Base-by-base conservation (phyloP, 2,113 vertebrate genomes). In the Sebastes fasciatus region DNA sequence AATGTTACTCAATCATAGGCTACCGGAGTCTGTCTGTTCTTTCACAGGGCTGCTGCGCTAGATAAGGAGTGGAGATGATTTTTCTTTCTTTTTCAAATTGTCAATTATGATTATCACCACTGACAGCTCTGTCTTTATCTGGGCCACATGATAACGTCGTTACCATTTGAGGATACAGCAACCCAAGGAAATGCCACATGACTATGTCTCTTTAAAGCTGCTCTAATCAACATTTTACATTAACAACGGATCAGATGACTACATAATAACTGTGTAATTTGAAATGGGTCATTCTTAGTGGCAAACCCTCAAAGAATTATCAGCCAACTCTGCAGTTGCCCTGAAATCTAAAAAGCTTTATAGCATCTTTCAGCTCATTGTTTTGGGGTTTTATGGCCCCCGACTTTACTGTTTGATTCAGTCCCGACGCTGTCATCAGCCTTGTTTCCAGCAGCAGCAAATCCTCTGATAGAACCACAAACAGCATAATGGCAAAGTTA, bases 1-100 rank as follows among this genome's bases (percentile, higher is more conserved):
- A 88, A 91, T 86, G 70, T 85, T 84, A 58, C 74, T 89, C 77
- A 81, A 26, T 88, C 88, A 88, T 63, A 52, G n/a, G 49, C 63
- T 67, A 9, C 75, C 48, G 52, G 19, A 82, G 77, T 34, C 60
- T 34, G n/a, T 81, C 49, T 48, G 16, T 67, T 72, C 26, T 60
- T 67, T 77, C 63, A 62, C 63, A 57, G 26, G 5, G 4, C 57
- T 74, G 61, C 63, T 13, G 54, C 0, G 19, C 17, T 19, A 68
- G 75, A 90, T 84, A 80, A 85, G 48, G 12, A 62, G 40, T 49
- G 5, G 10, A 69, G 67, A 82, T 68, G 21, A 52, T 66, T 77
- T 81, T 74, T 79, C 42, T 81, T 64, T 79, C 19, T 34, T 76
- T 77, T 52, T 61, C 0, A 70, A 70, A 80, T 84, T 80, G 77